Evolutionary conservation across 2,888 invertebrate genomes (phyloP), one percentile per base, ranked within the genome.

Genomic region (Candidula unifasciata): DNA sequence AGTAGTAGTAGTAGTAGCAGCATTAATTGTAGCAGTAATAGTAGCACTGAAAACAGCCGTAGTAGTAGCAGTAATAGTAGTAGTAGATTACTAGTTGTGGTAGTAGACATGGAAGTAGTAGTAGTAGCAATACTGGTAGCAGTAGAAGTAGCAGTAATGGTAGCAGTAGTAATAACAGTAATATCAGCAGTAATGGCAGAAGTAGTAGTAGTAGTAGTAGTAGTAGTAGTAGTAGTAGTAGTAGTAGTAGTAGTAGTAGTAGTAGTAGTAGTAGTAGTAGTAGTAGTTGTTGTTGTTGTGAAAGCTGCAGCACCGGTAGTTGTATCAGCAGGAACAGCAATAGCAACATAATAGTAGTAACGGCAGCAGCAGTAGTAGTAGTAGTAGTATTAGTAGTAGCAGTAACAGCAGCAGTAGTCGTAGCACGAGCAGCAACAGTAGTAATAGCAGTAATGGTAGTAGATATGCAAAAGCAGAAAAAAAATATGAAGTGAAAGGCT

Each of bases 201-300:
- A 3, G 35, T 78, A 30, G 21, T 78, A 21, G 78, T 78, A 30
- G 35, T 10, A 21, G 33, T 60, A 21, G 33, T 10, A 21, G 60
- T 10, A 21, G 35, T 10, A 21, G 60, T 60, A 30, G 30, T 60
- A 30, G 33, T 78, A 30, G 35, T 78, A 30, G 35, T 78, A 30
- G 35, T 78, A 30, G 60, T 78, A 30, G 35, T 78, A 30, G 30
- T 78, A 30, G 33, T 78, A 30, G 35, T 78, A 30, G 60, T 78
- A 30, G 60, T 78, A 30, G 60, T 78, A 30, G 60, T 60, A 30
- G 30, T 78, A 30, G 33, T 78, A 30, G 35, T 78, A 30, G 60
- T 60, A 30, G 30, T 78, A 21, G 60, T 60, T 18, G 60, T 78
- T 18, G 33, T 60, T 18, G 30, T 78, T 18, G 33, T 60, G 16